These are phyloP conservation scores for Euglossa dilemma DNA, from an alignment of 1,140 invertebrate species.

Conservation along the genomic window DNA sequence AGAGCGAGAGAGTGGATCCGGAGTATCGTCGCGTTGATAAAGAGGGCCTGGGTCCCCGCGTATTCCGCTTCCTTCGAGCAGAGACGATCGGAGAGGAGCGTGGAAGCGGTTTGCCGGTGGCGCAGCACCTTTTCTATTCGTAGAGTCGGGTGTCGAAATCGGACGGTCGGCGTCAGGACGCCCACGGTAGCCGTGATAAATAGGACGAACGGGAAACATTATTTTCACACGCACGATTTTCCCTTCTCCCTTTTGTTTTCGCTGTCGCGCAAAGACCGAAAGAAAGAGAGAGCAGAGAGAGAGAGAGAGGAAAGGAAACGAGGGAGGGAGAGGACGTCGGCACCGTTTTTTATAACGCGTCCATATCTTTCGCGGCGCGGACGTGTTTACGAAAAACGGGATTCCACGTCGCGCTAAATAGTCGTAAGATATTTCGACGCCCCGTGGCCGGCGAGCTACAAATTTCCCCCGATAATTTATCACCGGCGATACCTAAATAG, in stretches of 20 bases:
- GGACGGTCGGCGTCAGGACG: slow-evolving; percentile 24
- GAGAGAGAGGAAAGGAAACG: background rate
- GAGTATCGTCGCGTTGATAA: slow-evolving; percentile 54
- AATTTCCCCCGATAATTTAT: slow-evolving; percentile 47
- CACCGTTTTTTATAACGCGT: slow-evolving; percentile 20
- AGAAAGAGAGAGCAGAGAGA: background rate
- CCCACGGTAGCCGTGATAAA: slow-evolving; percentile 59
- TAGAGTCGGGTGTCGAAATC: slow-evolving; percentile 63
- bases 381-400: slow-evolving; percentile 50
- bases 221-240: slow-evolving; percentile 52
- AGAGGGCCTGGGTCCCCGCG: slow-evolving; percentile 29
- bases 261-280: too few relatives aligned
- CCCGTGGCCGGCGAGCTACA: slow-evolving; percentile 14
- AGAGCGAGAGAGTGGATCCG: background rate
- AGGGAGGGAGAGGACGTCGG: background rate
- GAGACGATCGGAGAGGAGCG: background rate
- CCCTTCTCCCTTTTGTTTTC: slow-evolving; percentile 34
- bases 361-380: slow-evolving; percentile 22
- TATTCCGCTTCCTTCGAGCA: slow-evolving; percentile 34
- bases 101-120: slow-evolving; percentile 1
- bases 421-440: slow-evolving; percentile 56
- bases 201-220: slow-evolving; percentile 61
- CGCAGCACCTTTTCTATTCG: slow-evolving; percentile 60
- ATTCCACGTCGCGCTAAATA: slow-evolving; percentile 51
- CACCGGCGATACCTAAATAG: slow-evolving; percentile 41